phyloP scores from a whole-genome alignment of 2,113 vertebrate genomes.

The Ramphastos sulfuratus region DNA sequence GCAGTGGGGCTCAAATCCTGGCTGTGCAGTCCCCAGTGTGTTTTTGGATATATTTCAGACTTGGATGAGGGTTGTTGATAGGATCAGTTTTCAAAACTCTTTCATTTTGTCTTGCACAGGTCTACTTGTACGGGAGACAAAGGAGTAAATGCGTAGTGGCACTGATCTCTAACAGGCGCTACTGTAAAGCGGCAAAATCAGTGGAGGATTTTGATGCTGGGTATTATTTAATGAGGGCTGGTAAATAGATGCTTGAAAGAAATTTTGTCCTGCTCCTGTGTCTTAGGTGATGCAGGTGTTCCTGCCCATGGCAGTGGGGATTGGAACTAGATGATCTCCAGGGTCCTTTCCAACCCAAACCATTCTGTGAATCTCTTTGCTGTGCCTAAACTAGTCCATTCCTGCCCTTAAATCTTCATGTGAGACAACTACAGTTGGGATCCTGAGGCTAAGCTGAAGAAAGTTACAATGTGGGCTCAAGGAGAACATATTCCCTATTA shows the following conservation, averaged over 20 bases:
- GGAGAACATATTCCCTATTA: neutral
- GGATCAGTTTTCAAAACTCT: neutral
- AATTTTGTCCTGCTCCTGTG: neutral
- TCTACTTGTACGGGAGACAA: neutral
- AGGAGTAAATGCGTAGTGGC: neutral
- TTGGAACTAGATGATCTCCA: no score
- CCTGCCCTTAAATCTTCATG: neutral
- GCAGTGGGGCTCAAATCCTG: neutral
- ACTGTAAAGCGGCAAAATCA: fast-evolving
- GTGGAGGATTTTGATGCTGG: neutral
- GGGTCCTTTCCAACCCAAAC: no score
- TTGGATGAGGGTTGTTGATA: neutral
- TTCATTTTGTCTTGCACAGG: neutral
- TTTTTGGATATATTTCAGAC: neutral
- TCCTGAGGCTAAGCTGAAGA: fast-evolving
- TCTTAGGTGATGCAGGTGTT: no score
- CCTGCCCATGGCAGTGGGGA: no score
- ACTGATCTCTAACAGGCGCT: neutral
- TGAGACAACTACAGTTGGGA: neutral
- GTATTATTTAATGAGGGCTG: neutral
- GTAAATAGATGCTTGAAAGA: neutral
- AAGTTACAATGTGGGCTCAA: neutral
- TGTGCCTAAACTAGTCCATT: neutral
- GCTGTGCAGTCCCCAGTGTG: neutral
- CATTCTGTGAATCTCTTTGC: no score